Percentiles rank a stretch among this genome's conserved stretches.
phyloP scores from a whole-genome alignment of 2,888 invertebrate species.

The Apamea crenata region DNA sequence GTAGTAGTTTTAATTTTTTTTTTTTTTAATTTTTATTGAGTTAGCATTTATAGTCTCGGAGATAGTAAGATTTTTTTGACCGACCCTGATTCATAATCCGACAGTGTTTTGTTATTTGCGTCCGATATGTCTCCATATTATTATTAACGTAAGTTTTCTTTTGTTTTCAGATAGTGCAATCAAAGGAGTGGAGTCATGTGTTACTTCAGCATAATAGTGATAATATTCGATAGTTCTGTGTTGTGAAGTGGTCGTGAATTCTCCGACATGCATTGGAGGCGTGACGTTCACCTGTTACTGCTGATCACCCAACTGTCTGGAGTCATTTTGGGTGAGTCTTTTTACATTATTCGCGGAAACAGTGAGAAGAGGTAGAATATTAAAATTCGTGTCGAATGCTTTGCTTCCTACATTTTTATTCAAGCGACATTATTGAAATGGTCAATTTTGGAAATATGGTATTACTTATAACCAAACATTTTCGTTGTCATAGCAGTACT shows the following conservation, averaged over 20 bases:
- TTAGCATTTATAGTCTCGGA: background rate
- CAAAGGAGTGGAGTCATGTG: conserved; percentile 74
- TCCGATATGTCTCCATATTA: too few species aligned
- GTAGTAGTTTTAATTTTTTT: too few species aligned
- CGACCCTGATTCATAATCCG: background rate
- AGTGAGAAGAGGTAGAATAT: background rate
- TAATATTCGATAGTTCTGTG: conserved; percentile 78
- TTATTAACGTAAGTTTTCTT: conserved; percentile 40
- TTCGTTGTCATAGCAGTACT: background rate
- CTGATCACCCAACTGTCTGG: conserved; percentile 75
- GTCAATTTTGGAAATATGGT: background rate
- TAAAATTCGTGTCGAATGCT: background rate
- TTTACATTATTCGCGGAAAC: background rate
- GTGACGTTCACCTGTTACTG: conserved; percentile 72
- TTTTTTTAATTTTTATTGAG: too few species aligned
- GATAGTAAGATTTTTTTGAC: background rate
- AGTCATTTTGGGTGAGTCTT: conserved; percentile 76
- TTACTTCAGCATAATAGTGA: conserved; percentile 84
- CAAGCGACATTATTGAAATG: background rate
- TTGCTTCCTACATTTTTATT: background rate
- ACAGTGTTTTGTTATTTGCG: background rate
- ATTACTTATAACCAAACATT: background rate
- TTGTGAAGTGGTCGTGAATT: conserved; percentile 73
- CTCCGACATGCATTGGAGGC: conserved; percentile 75
- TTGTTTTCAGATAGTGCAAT: conserved; percentile 75